A percentile compares a stretch with the other conserved stretches of the same genome.
These are phyloP conservation scores for Lepidurus couesii DNA, from an alignment of 1,140 invertebrate species.

Conservation along the genomic window DNA sequence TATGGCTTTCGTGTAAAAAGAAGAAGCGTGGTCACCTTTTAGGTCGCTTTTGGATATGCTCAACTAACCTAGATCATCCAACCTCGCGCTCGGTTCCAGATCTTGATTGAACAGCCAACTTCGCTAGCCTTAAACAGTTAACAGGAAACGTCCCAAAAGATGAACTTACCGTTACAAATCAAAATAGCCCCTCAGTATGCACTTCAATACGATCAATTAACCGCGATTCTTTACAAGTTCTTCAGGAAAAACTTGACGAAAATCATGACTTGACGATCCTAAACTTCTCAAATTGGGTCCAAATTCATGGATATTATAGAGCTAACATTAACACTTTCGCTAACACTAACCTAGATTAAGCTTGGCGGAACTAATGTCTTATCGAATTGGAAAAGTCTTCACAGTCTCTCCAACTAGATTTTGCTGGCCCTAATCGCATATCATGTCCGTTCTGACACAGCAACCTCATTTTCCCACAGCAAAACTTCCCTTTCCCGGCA, in stretches of 20 bases:
- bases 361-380: slow-evolving; percentile 5
- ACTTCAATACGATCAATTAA: background rate
- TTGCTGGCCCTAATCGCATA: background rate
- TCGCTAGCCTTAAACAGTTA: background rate
- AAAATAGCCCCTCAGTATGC: background rate
- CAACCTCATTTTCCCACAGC: slow-evolving; percentile 21
- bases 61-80: slow-evolving; percentile 5
- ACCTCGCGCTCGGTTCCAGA: background rate
- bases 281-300: background rate
- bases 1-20: background rate
- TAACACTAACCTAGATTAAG: background rate
- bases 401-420: background rate
- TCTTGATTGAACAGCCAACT: background rate
- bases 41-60: background rate
- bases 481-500: background rate
- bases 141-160: background rate
- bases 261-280: background rate
- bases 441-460: background rate
- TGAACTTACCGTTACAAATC: background rate
- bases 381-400: background rate
- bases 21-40: background rate
- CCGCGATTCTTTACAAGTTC: background rate
- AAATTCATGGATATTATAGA: background rate
- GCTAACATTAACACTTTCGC: slow-evolving; percentile 4
- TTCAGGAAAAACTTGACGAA: background rate